These are phyloP conservation scores for Epistrophe grossulariae DNA, from an alignment of 2,888 invertebrate genomes.

Conservation along the genomic window DNA sequence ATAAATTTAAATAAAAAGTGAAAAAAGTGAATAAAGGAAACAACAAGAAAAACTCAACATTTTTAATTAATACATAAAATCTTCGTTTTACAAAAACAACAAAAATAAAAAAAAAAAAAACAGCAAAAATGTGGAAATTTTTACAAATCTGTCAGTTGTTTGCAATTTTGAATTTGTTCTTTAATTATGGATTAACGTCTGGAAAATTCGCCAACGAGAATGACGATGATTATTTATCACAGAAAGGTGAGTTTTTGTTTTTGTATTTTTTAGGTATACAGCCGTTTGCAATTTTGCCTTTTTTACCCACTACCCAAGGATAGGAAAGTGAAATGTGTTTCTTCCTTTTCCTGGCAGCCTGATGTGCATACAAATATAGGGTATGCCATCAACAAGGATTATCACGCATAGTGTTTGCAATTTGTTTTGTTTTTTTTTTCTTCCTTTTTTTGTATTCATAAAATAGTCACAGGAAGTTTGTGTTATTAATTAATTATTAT, in stretches of 20 bases:
- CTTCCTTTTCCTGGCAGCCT: background rate
- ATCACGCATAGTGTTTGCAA: background rate
- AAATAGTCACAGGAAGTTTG: background rate
- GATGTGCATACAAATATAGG: background rate
- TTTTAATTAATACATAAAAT: background rate
- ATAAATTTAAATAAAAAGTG: conserved; percentile 28
- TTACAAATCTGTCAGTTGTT: conserved; percentile 64
- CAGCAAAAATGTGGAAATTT: conserved; percentile 63
- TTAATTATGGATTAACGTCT: conserved; percentile 69
- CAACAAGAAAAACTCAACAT: conserved; percentile 2
- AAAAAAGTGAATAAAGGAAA: background rate
- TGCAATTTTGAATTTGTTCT: conserved; percentile 61
- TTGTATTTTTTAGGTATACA: background rate
- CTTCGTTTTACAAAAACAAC: background rate
- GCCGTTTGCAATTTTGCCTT: no score
- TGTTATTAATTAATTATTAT: no score
- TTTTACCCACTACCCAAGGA: no score
- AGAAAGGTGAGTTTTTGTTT: conserved; percentile 79
- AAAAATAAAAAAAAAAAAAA: background rate
- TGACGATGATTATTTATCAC: conserved; percentile 82
- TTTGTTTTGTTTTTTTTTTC: background rate
- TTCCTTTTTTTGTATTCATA: no score
- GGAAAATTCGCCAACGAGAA: conserved; percentile 79
- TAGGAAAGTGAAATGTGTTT: background rate
- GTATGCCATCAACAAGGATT: background rate